phyloP scores from a whole-genome alignment of 1,140 invertebrate genomes.

The Procambarus clarkii region DNA sequence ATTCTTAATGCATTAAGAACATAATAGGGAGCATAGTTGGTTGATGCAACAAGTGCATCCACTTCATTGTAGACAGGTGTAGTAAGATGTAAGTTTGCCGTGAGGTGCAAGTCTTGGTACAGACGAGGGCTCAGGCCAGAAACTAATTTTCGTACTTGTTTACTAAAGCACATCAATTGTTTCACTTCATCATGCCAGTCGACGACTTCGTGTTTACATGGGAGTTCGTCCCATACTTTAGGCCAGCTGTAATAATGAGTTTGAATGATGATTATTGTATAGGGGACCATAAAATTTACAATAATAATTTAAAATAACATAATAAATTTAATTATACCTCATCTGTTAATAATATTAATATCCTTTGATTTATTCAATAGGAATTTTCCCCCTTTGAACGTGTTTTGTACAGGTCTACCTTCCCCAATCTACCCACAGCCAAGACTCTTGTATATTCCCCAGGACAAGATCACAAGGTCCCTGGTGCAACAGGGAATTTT shows the following conservation, averaged over 20 bases:
- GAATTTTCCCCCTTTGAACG: no score
- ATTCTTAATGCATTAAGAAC: constrained; percentile 25
- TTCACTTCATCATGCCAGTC: constrained; percentile 45
- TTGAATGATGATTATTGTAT: not conserved
- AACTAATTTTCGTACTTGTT: constrained; percentile 28
- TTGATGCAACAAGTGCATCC: constrained; percentile 32
- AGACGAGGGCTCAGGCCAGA: constrained; percentile 33
- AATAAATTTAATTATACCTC: no score
- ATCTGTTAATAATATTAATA: no score
- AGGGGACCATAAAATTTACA: not conserved
- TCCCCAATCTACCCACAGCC: no score
- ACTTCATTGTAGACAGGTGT: constrained; percentile 42
- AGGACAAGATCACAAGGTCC: no score
- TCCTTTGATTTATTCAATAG: no score
- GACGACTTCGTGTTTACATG: not conserved
- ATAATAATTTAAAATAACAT: no score
- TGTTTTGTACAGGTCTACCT: no score
- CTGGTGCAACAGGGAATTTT: no score
- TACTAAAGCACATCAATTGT: constrained; percentile 5
- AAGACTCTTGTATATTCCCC: no score
- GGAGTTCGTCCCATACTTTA: constrained; percentile 47
- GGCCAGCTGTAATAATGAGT: constrained; percentile 30
- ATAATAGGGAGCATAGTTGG: constrained; percentile 17
- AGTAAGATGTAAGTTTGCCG: constrained; percentile 29
- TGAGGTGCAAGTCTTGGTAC: constrained; percentile 13